These are phyloP conservation scores for Scaptomyza montana DNA, from an alignment of 1,140 invertebrate species.

Conservation along the genomic window DNA sequence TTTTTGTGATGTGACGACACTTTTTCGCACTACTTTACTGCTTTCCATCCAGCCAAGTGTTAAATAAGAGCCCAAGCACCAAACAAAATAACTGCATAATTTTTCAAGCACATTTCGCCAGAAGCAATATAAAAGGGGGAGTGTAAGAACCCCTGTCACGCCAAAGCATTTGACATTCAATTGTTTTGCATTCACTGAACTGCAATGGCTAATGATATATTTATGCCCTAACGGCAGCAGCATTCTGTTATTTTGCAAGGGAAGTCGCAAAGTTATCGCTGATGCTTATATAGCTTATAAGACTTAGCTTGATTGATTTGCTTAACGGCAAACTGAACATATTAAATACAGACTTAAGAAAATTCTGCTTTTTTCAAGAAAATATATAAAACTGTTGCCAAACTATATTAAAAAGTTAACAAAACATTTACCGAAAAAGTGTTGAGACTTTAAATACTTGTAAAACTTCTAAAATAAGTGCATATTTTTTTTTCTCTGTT, in stretches of 20 bases:
- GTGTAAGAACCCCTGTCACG: conserved; percentile 2
- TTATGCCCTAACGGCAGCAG: conserved; percentile 15
- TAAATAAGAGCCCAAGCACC: conserved; percentile 44
- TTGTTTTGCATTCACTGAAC: conserved; percentile 46
- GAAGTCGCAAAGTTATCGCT: background rate
- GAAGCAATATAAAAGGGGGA: background rate
- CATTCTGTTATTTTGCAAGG: background rate
- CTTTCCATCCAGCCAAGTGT: conserved; percentile 35
- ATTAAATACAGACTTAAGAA: too few relatives aligned
- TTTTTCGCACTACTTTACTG: conserved; percentile 4
- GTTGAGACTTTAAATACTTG: too few relatives aligned
- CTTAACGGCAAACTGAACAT: too few relatives aligned
- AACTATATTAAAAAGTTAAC: too few relatives aligned
- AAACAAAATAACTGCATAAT: conserved; percentile 45
- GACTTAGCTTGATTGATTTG: too few relatives aligned
- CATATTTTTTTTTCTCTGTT: too few relatives aligned
- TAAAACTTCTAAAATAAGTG: too few relatives aligned
- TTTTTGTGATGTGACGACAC: conserved; percentile 46
- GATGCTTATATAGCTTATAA: too few relatives aligned
- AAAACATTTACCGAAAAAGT: too few relatives aligned
- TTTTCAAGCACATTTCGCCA: conserved; percentile 43
- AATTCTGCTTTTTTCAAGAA: too few relatives aligned
- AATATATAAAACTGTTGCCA: too few relatives aligned
- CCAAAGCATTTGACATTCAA: conserved; percentile 43
- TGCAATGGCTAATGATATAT: conserved; percentile 46